phyloP scores from a whole-genome alignment of 2,888 invertebrate genomes.

The Endotricha flammealis region DNA sequence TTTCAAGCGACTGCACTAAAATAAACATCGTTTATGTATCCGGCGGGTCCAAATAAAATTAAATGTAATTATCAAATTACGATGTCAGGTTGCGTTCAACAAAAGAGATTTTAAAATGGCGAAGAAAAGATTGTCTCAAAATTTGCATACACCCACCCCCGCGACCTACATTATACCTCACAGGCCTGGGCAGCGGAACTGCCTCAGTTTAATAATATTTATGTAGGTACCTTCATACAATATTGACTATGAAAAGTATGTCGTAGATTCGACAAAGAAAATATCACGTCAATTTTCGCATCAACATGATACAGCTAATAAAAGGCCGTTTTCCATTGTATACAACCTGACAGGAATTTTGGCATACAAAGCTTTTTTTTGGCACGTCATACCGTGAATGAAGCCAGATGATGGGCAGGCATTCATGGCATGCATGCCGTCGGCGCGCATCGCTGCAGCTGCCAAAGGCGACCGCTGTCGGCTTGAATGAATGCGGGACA shows the following conservation, averaged over 20 bases:
- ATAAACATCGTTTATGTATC: no score
- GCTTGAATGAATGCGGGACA: conserved; percentile 38
- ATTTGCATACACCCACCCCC: no score
- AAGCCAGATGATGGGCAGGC: conserved; percentile 16
- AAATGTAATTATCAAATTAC: no score
- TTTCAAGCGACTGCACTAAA: no score
- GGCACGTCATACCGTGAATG: conserved; percentile 23
- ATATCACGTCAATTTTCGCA: neutral
- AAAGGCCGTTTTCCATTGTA: conserved; percentile 13
- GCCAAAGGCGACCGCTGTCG: conserved; percentile 27
- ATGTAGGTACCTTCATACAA: no score
- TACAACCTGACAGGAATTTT: conserved; percentile 14
- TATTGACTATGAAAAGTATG: neutral
- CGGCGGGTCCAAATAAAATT: no score
- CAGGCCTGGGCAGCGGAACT: no score
- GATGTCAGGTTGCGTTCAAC: no score
- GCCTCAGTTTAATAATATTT: no score
- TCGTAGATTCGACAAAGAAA: neutral
- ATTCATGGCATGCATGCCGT: conserved; percentile 24
- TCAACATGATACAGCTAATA: neutral
- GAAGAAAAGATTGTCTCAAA: no score
- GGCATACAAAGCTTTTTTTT: conserved; percentile 16
- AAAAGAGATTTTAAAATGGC: no score
- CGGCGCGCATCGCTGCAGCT: conserved; percentile 23
- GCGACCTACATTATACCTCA: no score